These are phyloP conservation scores for Crepidodera aurea DNA, from an alignment of 2,888 invertebrate species.

Conservation along the genomic window DNA sequence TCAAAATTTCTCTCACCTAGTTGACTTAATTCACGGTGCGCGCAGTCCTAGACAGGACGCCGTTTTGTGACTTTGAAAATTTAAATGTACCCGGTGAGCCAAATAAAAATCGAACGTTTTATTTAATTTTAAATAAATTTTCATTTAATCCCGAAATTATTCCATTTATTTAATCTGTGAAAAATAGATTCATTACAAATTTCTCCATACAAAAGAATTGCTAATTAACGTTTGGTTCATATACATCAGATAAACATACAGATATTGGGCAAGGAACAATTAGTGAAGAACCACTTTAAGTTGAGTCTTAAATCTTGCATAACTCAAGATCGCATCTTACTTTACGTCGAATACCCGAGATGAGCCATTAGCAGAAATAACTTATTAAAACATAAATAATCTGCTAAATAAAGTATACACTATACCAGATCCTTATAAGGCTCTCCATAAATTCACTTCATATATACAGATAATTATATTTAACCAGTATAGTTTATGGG, in stretches of 20 bases:
- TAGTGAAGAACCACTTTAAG: neutral
- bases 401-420: conserved; percentile 1
- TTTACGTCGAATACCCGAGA: neutral
- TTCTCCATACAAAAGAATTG: too few species aligned
- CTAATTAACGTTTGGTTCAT: too few species aligned
- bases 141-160: too few species aligned
- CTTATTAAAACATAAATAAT: conserved; percentile 20
- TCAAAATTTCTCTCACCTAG: too few species aligned
- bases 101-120: too few species aligned
- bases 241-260: neutral
- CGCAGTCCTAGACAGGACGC: too few species aligned
- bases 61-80: too few species aligned
- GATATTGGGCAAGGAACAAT: neutral
- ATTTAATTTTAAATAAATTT: too few species aligned
- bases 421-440: conserved; percentile 20
- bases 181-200: too few species aligned
- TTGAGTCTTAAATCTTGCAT: neutral
- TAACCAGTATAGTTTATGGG: neutral
- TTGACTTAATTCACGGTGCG: too few species aligned
- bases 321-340: neutral
- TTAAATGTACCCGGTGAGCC: too few species aligned
- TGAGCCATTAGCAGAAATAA: conserved; percentile 13
- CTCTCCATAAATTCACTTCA: conserved; percentile 10
- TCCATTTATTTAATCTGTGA: too few species aligned
- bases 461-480: conserved; percentile 9